Percentiles rank a stretch among this genome's conserved stretches.
Evolutionary conservation across 2,888 invertebrate genomes (phyloP).

Genomic region (Ormyrus nitidulus): DNA sequence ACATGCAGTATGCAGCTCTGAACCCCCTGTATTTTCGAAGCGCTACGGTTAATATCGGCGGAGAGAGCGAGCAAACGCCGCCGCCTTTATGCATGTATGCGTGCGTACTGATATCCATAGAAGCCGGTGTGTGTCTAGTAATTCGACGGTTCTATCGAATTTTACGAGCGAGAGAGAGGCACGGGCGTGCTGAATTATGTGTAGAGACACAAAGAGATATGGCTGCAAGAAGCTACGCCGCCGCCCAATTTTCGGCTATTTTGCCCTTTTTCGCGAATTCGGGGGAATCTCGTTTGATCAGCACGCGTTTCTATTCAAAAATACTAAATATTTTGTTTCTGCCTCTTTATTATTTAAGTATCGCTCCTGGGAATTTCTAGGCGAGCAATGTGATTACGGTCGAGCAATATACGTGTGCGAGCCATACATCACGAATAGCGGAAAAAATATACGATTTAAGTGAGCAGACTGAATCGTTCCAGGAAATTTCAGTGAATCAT

Average conservation of each 20-base stretch:
- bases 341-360: too few relatives aligned
- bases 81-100: background rate
- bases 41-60: constrained; percentile 19
- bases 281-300: too few relatives aligned
- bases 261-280: too few relatives aligned
- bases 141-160: constrained; percentile 60
- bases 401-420: too few relatives aligned
- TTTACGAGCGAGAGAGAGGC: constrained; percentile 44
- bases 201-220: background rate
- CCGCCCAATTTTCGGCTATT: background rate
- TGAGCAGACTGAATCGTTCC: too few relatives aligned
- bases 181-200: background rate
- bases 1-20: background rate
- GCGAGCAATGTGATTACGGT: too few relatives aligned
- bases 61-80: constrained; percentile 1
- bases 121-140: constrained; percentile 48
- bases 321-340: too few relatives aligned
- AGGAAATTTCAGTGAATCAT: too few relatives aligned
- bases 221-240: background rate
- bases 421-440: too few relatives aligned
- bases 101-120: background rate
- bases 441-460: too few relatives aligned
- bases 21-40: background rate
- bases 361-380: too few relatives aligned
- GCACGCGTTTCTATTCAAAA: too few relatives aligned